Percentiles rank a stretch among this genome's conserved stretches.
phyloP scores from a whole-genome alignment of 2,888 invertebrate species.

The Mesorhabditis sp. region DNA sequence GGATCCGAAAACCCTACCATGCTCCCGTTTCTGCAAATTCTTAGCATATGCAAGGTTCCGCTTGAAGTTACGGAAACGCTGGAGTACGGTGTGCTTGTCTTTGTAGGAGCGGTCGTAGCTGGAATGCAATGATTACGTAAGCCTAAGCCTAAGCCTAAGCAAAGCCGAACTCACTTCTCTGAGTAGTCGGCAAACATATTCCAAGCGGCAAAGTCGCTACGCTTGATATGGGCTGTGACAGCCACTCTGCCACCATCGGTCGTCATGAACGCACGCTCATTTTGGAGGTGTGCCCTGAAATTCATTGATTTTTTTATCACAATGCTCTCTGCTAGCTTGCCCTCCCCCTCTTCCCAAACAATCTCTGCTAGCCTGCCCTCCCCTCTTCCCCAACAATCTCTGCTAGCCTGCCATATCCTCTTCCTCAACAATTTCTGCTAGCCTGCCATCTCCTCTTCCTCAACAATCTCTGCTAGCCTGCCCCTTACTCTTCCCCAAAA shows the following conservation, averaged over 20 bases:
- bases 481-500: too few species aligned
- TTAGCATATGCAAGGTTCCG: conserved; percentile 41
- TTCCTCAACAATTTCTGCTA: too few species aligned
- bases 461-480: too few species aligned
- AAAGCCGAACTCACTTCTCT: conserved; percentile 26
- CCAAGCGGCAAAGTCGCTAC: conserved; percentile 48
- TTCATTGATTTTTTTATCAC: too few species aligned
- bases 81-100: conserved; percentile 40
- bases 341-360: too few species aligned
- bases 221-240: conserved; percentile 35
- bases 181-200: conserved; percentile 48
- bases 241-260: conserved; percentile 17
- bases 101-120: conserved; percentile 45
- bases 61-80: conserved; percentile 51
- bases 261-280: conserved; percentile 16
- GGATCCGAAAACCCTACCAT: conserved; percentile 20
- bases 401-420: too few species aligned
- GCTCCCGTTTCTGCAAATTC: conserved; percentile 45
- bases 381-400: too few species aligned
- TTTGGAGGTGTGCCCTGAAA: background rate
- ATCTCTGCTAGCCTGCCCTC: too few species aligned
- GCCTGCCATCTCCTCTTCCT: too few species aligned
- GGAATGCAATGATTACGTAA: conserved; percentile 11
- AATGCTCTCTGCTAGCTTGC: too few species aligned
- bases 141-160: too few species aligned